A percentile compares a stretch with the other conserved stretches of the same genome.
These are phyloP conservation scores for Cryptotis parvus DNA, from an alignment of 2,113 vertebrate species.

Conservation along the genomic window DNA sequence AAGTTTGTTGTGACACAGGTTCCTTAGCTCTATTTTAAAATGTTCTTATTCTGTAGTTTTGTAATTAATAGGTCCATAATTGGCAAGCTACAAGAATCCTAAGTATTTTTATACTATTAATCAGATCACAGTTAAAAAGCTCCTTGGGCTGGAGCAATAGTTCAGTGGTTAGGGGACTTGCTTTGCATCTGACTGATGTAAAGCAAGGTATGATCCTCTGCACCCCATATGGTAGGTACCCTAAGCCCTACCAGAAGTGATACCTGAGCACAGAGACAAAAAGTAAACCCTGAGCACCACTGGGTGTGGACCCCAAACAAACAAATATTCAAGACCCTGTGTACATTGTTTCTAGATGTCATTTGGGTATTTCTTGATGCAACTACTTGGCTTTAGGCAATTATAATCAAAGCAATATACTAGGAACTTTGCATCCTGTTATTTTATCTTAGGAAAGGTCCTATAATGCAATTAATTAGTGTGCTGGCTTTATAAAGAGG, in stretches of 20 bases:
- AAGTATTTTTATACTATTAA: background rate
- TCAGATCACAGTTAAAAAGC: background rate
- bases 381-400: background rate
- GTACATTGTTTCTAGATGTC: rapidly evolving
- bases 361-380: background rate
- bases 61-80: background rate
- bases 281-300: no score
- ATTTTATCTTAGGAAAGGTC: background rate
- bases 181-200: no score
- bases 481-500: background rate
- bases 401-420: background rate
- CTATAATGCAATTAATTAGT: background rate
- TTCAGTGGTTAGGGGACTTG: no score
- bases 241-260: no score
- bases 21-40: background rate
- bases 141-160: no score
- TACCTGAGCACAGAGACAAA: no score
- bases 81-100: background rate
- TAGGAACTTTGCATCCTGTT: background rate
- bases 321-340: background rate
- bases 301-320: no score
- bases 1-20: background rate
- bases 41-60: slow-evolving; percentile 8
- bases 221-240: no score
- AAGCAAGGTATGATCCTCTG: no score